A percentile compares a stretch with the other conserved stretches of the same genome.
Evolutionary conservation across 2,888 invertebrate genomes (phyloP).

Genomic region (Synergus laeviventris): DNA sequence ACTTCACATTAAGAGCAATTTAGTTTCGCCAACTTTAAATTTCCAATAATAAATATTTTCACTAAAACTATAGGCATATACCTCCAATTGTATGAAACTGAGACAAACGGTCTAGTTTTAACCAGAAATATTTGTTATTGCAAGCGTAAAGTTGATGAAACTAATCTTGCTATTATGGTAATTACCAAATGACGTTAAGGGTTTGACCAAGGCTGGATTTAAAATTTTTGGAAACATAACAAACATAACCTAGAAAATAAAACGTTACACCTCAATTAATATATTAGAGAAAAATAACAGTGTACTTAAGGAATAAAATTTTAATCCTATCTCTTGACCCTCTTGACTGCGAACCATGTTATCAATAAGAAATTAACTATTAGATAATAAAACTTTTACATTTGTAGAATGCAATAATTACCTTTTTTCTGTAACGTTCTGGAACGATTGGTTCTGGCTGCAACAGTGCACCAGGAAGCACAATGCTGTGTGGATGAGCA

Average conservation of each 20-base stretch:
- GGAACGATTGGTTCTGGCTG: not conserved
- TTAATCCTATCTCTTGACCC: not conserved
- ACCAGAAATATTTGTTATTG: no score
- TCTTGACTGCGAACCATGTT: not conserved
- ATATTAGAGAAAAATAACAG: not conserved
- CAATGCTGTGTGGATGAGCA: slow-evolving; percentile 62
- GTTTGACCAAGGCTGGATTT: not conserved
- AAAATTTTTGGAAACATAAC: not conserved
- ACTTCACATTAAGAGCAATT: no score
- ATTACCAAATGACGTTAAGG: no score
- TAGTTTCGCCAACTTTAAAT: no score
- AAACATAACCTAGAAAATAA: not conserved
- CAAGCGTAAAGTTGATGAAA: no score
- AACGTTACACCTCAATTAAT: not conserved
- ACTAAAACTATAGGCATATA: no score
- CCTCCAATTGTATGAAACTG: no score
- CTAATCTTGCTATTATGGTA: no score
- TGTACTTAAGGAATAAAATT: not conserved
- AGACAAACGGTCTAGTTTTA: no score
- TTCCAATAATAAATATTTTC: no score
- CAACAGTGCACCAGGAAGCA: slow-evolving; percentile 61
- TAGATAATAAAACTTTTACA: not conserved
- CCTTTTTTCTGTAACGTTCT: slow-evolving; percentile 3
- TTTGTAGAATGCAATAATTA: not conserved
- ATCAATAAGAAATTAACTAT: not conserved